Evolutionary conservation across 2,113 vertebrate genomes (phyloP).

Genomic region (Tyrannus savana): DNA sequence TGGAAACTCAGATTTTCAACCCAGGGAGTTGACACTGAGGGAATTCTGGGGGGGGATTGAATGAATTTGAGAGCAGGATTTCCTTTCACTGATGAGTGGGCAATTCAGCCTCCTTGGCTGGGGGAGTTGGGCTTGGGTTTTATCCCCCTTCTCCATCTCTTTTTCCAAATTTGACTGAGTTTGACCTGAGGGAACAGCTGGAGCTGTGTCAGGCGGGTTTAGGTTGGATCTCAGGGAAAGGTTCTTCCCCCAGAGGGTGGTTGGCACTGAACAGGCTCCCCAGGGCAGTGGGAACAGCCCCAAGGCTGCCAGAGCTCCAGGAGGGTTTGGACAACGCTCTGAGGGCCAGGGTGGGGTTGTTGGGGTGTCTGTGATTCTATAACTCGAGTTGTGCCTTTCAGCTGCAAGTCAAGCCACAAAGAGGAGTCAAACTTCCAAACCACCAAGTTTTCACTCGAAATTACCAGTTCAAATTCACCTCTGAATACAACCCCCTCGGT

Average conservation of each 20-base stretch:
- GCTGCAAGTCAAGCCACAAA: neutral
- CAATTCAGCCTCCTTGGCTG: neutral
- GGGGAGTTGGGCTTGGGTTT: neutral
- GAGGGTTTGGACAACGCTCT: fast-evolving
- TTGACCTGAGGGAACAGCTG: fast-evolving
- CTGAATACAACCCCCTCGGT: neutral
- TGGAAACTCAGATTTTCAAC: slow-evolving; percentile 44
- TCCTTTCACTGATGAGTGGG: neutral
- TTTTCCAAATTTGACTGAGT: neutral
- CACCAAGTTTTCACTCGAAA: neutral
- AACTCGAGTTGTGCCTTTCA: neutral
- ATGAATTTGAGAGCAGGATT: neutral
- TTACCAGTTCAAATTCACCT: fast-evolving
- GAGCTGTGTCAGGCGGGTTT: fast-evolving
- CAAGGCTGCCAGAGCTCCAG: neutral
- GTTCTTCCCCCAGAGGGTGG: neutral
- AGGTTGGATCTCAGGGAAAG: fast-evolving
- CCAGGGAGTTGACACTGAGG: neutral
- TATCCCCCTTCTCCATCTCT: neutral
- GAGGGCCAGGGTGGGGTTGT: neutral
- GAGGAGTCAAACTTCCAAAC: neutral
- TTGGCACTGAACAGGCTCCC: neutral
- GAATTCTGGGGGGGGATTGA: neutral
- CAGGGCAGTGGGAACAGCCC: neutral
- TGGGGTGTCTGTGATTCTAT: neutral